A percentile compares a stretch with the other conserved stretches of the same genome.
phyloP scores from a whole-genome alignment of 2,113 vertebrate species.

The Gobio gobio region DNA sequence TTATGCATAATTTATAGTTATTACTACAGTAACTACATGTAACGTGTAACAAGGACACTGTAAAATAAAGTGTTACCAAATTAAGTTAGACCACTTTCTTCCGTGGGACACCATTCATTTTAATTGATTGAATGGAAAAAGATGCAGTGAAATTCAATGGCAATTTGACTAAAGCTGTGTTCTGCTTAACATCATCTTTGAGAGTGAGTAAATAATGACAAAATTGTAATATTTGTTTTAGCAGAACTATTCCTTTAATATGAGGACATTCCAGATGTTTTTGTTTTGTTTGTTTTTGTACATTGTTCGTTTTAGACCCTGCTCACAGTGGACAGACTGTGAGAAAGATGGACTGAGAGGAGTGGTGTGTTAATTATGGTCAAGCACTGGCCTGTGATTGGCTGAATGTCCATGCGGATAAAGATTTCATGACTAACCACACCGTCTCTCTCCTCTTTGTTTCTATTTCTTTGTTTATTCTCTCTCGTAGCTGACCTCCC shows the following conservation, averaged over 20 bases:
- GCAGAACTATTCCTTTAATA: background rate
- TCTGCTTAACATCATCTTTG: background rate
- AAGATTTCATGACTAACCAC: background rate
- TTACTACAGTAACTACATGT: too few relatives aligned
- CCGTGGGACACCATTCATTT: background rate
- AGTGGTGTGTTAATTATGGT: background rate
- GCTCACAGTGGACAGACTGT: background rate
- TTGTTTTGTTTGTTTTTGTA: background rate
- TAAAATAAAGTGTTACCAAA: background rate
- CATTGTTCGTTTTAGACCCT: background rate
- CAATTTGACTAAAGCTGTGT: background rate
- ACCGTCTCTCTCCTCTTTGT: background rate
- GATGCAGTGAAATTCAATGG: background rate
- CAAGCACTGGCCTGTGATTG: constrained; percentile 13
- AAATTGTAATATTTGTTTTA: background rate
- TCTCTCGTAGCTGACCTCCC: constrained; percentile 34
- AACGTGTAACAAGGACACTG: too few relatives aligned
- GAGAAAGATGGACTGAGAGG: background rate
- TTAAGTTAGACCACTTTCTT: background rate
- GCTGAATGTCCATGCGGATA: background rate
- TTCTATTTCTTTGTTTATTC: constrained; percentile 13
- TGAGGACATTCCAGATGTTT: background rate
- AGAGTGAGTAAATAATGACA: background rate
- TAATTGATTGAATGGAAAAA: background rate
- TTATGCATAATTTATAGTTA: too few relatives aligned